A percentile compares a stretch with the other conserved stretches of the same genome.
These are phyloP conservation scores for Eilema depressum DNA, from an alignment of 2,888 invertebrate species.

Conservation along the genomic window DNA sequence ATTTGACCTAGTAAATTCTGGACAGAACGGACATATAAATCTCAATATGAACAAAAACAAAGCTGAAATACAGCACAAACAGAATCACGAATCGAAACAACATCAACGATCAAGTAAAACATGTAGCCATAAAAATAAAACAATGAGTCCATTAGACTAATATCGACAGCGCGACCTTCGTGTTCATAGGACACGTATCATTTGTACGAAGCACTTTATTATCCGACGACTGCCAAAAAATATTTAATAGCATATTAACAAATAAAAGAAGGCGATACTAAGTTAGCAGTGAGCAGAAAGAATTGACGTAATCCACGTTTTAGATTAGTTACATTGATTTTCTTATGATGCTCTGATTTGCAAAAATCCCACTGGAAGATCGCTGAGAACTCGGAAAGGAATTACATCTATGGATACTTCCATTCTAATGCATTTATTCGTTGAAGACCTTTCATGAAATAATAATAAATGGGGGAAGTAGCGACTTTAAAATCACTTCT, in stretches of 20 bases:
- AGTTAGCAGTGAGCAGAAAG: no score
- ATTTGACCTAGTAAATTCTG: no score
- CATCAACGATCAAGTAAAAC: slow-evolving; percentile 2
- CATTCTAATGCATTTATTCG: background rate
- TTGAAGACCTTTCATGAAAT: background rate
- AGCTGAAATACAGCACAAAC: background rate
- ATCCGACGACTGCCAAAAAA: background rate
- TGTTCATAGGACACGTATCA: background rate
- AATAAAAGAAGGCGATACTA: background rate
- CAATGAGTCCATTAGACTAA: slow-evolving; percentile 8
- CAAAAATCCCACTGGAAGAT: background rate
- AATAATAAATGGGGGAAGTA: no score
- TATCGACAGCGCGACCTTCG: slow-evolving; percentile 2
- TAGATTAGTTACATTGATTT: background rate
- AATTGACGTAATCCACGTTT: background rate
- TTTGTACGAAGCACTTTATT: background rate
- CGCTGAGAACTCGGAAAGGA: background rate
- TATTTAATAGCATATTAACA: background rate
- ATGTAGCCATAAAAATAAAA: background rate
- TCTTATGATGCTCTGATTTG: background rate
- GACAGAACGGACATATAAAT: no score
- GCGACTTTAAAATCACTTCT: no score
- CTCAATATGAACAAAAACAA: no score
- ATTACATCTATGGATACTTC: background rate
- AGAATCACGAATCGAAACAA: background rate